Evolutionary conservation across 2,113 vertebrate species (phyloP), one percentile per base, ranked within the genome.

Genomic region (Tringa solitaria): DNA sequence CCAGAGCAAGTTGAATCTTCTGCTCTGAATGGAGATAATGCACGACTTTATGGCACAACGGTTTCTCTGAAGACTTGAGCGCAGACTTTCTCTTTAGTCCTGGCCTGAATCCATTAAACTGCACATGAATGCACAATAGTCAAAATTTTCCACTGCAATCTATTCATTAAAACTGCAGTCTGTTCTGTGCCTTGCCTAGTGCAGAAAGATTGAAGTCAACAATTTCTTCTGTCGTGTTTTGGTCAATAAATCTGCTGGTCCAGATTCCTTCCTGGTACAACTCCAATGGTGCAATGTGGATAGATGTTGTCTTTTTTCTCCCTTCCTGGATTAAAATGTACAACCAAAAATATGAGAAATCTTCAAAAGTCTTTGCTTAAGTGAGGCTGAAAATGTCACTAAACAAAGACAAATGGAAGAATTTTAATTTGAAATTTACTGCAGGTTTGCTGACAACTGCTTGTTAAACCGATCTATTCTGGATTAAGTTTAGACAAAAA

Each of bases 151-250:
- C 85, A 75, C 90, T 90, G 45, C 61, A 83, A 46, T 85, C 75
- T 86, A 75, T 51, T 91, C 15, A 77, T 94, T 84, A 87, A 77
- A 87, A 68, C 45, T 89, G 27, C 81, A 92, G 72, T 60, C 64
- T 92, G 45, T 90, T 93, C 68, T 78, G 46, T 86, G 64, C 56
- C 68, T 92, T 75, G 59, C 60, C 83, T 63, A 46, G 37, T 70
- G 75, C 39, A 70, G 75, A 51, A 88, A 88, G 82, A 87, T 14
- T 88, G 46, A 89, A 94, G 41, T 89, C 67, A 92, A 84, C 61
- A 70, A 33, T 83, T 92, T 93, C 46, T 93, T 81, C 82, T 92
- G n/a, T 74, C 88, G n/a, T 80, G n/a, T 93, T 95, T 96, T 94
- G 83, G 73, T 92, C 88, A 61, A 68, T 95, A 95, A 93, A 90